phyloP scores from a whole-genome alignment of 2,113 vertebrate genomes.

The Chionis minor region DNA sequence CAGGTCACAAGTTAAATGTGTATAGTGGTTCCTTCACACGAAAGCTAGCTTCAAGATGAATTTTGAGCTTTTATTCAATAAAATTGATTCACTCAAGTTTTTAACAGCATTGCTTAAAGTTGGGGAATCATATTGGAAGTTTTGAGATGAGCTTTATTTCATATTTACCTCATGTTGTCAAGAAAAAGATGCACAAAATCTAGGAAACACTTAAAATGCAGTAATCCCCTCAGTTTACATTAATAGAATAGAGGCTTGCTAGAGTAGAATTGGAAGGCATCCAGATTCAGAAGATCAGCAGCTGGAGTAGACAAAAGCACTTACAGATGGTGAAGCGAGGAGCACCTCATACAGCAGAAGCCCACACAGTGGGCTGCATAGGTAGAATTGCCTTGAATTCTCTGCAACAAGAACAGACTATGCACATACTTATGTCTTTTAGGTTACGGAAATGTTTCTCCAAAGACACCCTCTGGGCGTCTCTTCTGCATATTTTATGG shows the following conservation, averaged over 20 bases:
- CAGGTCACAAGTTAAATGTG: neutral
- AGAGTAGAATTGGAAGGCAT: neutral
- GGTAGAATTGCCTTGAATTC: neutral
- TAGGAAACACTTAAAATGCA: neutral
- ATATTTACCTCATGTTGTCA: neutral
- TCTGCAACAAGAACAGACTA: neutral
- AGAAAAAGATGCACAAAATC: neutral
- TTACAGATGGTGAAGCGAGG: neutral
- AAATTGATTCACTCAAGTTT: neutral
- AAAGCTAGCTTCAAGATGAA: neutral
- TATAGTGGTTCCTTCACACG: neutral
- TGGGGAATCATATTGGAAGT: neutral
- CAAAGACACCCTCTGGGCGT: conserved; percentile 89
- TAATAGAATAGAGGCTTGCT: neutral
- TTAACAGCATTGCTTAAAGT: neutral
- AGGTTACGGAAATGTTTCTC: conserved; percentile 98
- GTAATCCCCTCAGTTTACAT: neutral
- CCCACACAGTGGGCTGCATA: neutral
- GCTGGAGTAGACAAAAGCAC: neutral
- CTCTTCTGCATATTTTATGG: conserved; percentile 98
- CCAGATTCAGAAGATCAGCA: neutral
- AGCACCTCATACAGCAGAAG: neutral
- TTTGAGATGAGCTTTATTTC: neutral
- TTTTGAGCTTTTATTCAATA: neutral
- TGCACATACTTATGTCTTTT: neutral